These are phyloP conservation scores for Sminthopsis crassicaudata DNA, from an alignment of 2,113 vertebrate species.

Conservation along the genomic window DNA sequence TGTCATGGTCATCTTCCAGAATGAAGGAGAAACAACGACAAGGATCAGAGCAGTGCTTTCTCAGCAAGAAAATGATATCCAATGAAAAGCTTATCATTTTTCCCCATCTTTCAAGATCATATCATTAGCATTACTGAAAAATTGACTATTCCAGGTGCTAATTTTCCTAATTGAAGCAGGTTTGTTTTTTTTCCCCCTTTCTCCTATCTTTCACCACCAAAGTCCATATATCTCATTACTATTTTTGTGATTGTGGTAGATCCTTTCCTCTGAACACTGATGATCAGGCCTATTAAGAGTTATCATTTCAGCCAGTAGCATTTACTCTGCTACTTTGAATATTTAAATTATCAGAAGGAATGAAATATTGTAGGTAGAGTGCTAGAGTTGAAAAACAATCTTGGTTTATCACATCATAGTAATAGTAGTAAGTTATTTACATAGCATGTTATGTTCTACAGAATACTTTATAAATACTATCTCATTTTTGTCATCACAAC, in stretches of 20 bases:
- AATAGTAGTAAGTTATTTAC: neutral
- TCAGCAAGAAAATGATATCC: neutral
- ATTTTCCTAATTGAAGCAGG: neutral
- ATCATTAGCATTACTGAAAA: neutral
- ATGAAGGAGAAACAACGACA: too few relatives aligned
- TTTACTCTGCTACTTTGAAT: constrained; percentile 3
- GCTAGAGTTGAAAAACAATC: neutral
- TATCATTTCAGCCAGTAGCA: neutral
- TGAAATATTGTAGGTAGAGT: neutral
- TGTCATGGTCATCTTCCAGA: too few relatives aligned
- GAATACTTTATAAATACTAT: neutral
- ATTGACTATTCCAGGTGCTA: neutral
- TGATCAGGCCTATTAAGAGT: neutral
- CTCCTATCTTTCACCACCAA: too few relatives aligned
- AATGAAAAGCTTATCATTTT: neutral
- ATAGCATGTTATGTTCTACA: neutral
- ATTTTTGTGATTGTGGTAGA: neutral
- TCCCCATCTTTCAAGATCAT: neutral
- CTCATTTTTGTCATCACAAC: neutral
- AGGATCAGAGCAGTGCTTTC: neutral
- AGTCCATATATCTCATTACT: neutral
- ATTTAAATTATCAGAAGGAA: neutral
- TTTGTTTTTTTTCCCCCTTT: too few relatives aligned
- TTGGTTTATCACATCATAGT: neutral
- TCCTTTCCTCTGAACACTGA: neutral